Percentiles rank a stretch among this genome's conserved stretches.
These are phyloP conservation scores for Pituophis catenifer DNA, from an alignment of 2,113 vertebrate species.

Conservation along the genomic window DNA sequence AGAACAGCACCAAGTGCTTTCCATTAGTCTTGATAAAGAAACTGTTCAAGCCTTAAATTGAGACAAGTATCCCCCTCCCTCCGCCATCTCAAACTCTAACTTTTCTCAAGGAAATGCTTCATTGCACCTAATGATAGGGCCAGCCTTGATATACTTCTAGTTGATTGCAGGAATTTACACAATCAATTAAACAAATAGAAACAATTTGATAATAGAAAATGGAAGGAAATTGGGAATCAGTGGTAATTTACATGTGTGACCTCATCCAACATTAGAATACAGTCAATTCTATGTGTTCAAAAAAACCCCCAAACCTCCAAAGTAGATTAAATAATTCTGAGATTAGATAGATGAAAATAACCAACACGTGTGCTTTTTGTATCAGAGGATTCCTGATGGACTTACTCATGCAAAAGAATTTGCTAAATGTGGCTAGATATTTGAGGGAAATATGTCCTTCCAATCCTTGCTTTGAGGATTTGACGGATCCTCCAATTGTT, in stretches of 20 bases:
- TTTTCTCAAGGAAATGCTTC: neutral
- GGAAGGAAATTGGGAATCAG: neutral
- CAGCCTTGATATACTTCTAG: neutral
- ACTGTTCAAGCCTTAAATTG: neutral
- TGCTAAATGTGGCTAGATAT: neutral
- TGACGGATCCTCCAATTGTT: neutral
- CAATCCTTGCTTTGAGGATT: neutral
- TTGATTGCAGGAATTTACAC: neutral
- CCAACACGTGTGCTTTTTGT: neutral
- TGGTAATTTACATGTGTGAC: neutral
- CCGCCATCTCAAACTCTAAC: neutral
- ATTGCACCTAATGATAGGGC: neutral
- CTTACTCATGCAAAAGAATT: neutral
- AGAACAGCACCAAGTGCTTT: neutral
- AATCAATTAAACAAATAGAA: neutral
- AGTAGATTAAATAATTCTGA: neutral
- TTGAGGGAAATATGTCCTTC: neutral
- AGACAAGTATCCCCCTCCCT: neutral
- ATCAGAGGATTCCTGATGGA: neutral
- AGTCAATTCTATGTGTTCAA: neutral
- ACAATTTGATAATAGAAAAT: neutral
- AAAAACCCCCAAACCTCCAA: too few species aligned
- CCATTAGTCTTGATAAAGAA: neutral
- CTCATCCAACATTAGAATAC: neutral
- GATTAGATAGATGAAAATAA: neutral